These are phyloP conservation scores for Artibeus jamaicensis DNA, from an alignment of 2,797 vertebrate genomes.

Conservation along the genomic window DNA sequence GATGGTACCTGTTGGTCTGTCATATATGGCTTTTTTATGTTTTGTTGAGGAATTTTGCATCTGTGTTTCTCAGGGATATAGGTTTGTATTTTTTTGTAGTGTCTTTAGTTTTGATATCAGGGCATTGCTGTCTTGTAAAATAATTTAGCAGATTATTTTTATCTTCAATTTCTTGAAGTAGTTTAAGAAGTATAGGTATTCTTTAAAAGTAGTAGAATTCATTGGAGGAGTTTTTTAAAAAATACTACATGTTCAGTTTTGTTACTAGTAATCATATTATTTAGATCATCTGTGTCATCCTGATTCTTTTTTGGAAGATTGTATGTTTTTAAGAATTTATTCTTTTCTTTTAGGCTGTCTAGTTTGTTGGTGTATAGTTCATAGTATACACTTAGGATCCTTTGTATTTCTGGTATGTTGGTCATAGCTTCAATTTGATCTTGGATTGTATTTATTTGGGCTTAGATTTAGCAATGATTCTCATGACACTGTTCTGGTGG, in stretches of 20 bases:
- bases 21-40: too few relatives aligned
- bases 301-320: not conserved
- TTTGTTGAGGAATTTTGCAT: not conserved
- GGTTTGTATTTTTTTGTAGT: not conserved
- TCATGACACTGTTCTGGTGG: not conserved
- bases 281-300: not conserved
- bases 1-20: too few relatives aligned
- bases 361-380: not conserved
- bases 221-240: not conserved
- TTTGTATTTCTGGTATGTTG: not conserved
- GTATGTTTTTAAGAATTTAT: not conserved
- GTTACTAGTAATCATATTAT: not conserved
- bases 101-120: too few relatives aligned
- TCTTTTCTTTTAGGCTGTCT: not conserved
- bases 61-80: not conserved
- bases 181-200: not conserved
- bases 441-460: not conserved
- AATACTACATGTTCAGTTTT: not conserved
- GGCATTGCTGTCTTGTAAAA: too few relatives aligned
- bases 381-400: not conserved
- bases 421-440: not conserved
- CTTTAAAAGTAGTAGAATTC: not conserved
- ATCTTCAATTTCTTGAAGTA: too few relatives aligned
- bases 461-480: not conserved
- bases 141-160: too few relatives aligned